Evolutionary conservation across 2,888 invertebrate genomes (phyloP), one percentile per base, ranked within the genome.

Genomic region (Ophion slaviceki): DNA sequence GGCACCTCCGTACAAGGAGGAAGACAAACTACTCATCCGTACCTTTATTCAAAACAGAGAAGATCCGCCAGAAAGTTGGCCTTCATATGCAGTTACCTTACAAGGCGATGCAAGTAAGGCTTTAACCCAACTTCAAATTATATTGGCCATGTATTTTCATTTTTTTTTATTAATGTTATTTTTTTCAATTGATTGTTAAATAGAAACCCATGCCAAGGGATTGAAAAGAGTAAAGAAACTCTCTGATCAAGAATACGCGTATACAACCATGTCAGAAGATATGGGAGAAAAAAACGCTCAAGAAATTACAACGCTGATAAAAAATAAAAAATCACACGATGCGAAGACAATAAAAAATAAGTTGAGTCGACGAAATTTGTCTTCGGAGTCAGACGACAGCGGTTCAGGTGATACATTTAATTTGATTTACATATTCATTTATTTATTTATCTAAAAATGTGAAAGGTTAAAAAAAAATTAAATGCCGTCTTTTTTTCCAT

Each of bases 1-100:
- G 82, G 74, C 36, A 8, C 82, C 82, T 68, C 82, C 85, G 14
- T 85, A 85, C 66, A 59, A 36, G 1, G 36, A 59, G n/a, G 72
- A 72, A 36, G 72, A 72, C 59, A 32, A 59, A 20, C 57, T 36
- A 72, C 72, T 72, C 59, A 72, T 72, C n/a, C 61, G 72, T 4
- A 36, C 32, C 36, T 61, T 72, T n/a, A 72, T 61, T 11, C 57
- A 36, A 72, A 72, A 1, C 32, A 17, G 6, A 72, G 59, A 17
- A 36, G 20, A 59, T 59, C 59, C 72, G 10, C 72, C 72, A 59
- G 36, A 59, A 59, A 59, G 61, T 72, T 61, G 72, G 59, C 72
- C 59, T 36, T 36, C 11, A n/a, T 72, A 59, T 72, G 40, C n/a
- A 5, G 72, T 72, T 32, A 72, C 59, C 10, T 40, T 72, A 36